A percentile compares a stretch with the other conserved stretches of the same genome.
These are phyloP conservation scores for Spodoptera picta DNA, from an alignment of 2,888 invertebrate species.

Conservation along the genomic window DNA sequence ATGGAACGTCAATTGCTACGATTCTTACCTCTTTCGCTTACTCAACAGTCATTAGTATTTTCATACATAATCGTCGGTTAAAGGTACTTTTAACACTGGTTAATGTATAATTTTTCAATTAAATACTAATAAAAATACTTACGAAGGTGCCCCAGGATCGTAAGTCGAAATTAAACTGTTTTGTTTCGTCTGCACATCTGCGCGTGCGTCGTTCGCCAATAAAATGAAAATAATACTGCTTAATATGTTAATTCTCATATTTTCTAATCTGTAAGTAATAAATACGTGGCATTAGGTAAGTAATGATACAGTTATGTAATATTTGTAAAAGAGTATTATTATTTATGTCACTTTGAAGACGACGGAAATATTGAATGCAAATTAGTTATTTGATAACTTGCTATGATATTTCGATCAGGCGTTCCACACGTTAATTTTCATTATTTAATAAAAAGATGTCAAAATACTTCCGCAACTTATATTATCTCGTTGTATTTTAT, in stretches of 20 bases:
- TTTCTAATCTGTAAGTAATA: constrained; percentile 29
- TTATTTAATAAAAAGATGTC: too few species aligned
- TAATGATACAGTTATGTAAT: neutral
- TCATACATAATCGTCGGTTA: too few species aligned
- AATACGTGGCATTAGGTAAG: neutral
- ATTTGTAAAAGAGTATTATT: neutral
- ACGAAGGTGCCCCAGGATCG: constrained; percentile 13
- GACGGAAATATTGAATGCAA: constrained; percentile 2
- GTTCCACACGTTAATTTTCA: neutral
- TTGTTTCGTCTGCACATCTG: constrained; percentile 3
- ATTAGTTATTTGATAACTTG: constrained; percentile 7
- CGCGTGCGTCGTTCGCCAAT: constrained; percentile 6
- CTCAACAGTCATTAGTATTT: too few species aligned
- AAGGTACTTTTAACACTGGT: too few species aligned
- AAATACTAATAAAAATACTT: constrained; percentile 17
- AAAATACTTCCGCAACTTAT: too few species aligned
- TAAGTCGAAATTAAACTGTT: constrained; percentile 20
- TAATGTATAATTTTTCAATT: neutral
- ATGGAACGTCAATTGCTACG: too few species aligned
- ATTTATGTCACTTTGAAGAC: neutral
- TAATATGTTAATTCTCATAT: constrained; percentile 34
- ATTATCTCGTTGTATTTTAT: too few species aligned
- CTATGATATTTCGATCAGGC: constrained; percentile 8
- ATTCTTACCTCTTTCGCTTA: too few species aligned
- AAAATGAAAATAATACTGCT: constrained; percentile 13